Percentiles rank a stretch among this genome's conserved stretches.
phyloP scores from a whole-genome alignment of 2,797 vertebrate genomes.

The Macropus fuliginosus region DNA sequence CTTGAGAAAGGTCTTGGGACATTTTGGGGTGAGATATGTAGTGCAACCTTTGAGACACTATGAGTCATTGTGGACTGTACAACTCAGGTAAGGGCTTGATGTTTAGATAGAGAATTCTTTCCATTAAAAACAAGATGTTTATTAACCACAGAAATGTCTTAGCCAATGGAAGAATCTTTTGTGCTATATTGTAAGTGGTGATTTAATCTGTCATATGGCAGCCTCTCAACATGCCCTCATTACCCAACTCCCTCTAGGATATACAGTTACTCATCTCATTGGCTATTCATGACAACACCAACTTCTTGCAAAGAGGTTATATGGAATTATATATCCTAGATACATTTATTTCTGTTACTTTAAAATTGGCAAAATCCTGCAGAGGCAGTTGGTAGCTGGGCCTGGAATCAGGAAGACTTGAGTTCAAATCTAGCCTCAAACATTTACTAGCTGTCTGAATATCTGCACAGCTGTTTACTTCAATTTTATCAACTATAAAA shows the following conservation, averaged over 20 bases:
- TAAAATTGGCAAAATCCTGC: not conserved
- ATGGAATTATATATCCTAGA: constrained; percentile 32
- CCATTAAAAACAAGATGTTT: not conserved
- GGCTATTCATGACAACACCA: not conserved
- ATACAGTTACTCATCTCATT: not conserved
- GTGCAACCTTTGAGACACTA: not conserved
- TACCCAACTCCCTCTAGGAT: not conserved
- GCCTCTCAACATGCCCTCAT: not conserved
- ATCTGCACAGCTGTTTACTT: not conserved
- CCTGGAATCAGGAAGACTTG: not conserved
- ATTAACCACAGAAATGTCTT: not conserved
- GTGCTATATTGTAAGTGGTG: not conserved
- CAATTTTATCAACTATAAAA: not conserved
- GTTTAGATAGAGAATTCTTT: not conserved
- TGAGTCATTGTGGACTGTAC: not conserved
- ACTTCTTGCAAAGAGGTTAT: constrained; percentile 16
- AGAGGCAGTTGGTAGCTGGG: not conserved
- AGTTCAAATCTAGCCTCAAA: not conserved
- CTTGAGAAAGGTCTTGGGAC: not conserved
- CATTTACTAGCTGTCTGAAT: not conserved
- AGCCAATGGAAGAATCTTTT: not conserved
- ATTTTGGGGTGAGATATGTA: not conserved
- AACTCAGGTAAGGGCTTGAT: not conserved
- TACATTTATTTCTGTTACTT: constrained; percentile 16
- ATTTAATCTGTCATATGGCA: not conserved